These are phyloP conservation scores for Hermodice carunculata DNA, from an alignment of 2,888 invertebrate genomes.

Conservation along the genomic window DNA sequence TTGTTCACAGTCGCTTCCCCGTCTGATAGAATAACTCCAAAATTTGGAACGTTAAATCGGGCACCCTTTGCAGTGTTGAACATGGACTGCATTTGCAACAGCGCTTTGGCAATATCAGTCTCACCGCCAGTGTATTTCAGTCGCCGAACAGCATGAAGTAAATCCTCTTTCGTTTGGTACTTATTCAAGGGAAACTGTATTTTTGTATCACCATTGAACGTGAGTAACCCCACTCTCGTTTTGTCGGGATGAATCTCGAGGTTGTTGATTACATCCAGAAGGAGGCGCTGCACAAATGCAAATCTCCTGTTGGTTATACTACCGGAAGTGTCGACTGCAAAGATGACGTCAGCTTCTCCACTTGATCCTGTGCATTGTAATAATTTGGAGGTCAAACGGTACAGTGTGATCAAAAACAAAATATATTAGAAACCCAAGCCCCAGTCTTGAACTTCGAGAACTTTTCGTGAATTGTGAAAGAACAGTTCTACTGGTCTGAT, in stretches of 20 bases:
- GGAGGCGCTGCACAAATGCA: slow-evolving; percentile 51
- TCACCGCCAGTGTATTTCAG: neutral
- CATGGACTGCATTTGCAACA: slow-evolving; percentile 6
- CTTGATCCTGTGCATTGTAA: slow-evolving; percentile 27
- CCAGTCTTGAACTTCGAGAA: too few species aligned
- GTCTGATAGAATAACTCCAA: slow-evolving; percentile 53
- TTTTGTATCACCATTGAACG: slow-evolving; percentile 49
- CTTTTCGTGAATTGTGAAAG: too few species aligned
- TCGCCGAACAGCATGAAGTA: slow-evolving; percentile 8
- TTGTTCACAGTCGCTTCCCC: slow-evolving; percentile 57
- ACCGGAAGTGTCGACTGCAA: slow-evolving; percentile 61
- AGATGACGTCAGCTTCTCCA: slow-evolving; percentile 46
- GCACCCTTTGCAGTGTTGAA: slow-evolving; percentile 10
- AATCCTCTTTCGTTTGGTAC: slow-evolving; percentile 13
- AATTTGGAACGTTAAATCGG: slow-evolving; percentile 18
- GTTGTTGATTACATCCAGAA: slow-evolving; percentile 50
- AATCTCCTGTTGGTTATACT: slow-evolving; percentile 51
- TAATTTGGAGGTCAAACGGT: too few species aligned
- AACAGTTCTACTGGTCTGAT: too few species aligned
- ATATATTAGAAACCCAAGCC: too few species aligned
- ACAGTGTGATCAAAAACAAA: too few species aligned
- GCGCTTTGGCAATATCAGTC: slow-evolving; percentile 21
- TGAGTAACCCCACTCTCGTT: slow-evolving; percentile 56
- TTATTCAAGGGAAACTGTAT: slow-evolving; percentile 36
- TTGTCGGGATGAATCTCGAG: slow-evolving; percentile 54